Conservation (phyloP, 2,113 vertebrate species). For the Vimba vimba region DNA sequence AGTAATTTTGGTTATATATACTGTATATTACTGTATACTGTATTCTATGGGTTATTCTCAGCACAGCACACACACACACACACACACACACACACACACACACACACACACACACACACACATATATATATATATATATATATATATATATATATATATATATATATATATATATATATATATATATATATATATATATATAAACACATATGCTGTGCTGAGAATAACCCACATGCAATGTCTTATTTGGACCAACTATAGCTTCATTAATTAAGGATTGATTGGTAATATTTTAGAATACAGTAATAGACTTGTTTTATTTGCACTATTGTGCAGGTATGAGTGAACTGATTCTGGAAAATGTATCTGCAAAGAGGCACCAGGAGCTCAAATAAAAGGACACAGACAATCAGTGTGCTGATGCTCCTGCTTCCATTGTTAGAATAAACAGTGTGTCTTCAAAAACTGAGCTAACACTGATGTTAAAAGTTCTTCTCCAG, state of each 20-base stretch:
- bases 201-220: no score
- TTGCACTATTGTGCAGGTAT: neutral
- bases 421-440: slow-evolving; percentile 64
- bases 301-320: neutral
- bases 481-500: neutral
- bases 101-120: no score
- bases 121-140: no score
- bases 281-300: neutral
- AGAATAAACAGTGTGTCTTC: slow-evolving; percentile 19
- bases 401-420: slow-evolving; percentile 63
- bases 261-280: neutral
- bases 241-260: neutral
- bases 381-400: neutral
- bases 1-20: no score
- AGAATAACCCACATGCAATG: neutral
- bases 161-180: no score
- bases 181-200: no score
- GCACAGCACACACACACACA: no score
- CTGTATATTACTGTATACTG: no score
- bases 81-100: no score
- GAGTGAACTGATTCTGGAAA: slow-evolving; percentile 15
- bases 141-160: no score
- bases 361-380: slow-evolving; percentile 15
- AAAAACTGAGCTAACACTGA: neutral
- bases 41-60: no score